A percentile compares a stretch with the other conserved stretches of the same genome.
These are phyloP conservation scores for Adelges cooleyi DNA, from an alignment of 1,140 invertebrate genomes.

Conservation along the genomic window DNA sequence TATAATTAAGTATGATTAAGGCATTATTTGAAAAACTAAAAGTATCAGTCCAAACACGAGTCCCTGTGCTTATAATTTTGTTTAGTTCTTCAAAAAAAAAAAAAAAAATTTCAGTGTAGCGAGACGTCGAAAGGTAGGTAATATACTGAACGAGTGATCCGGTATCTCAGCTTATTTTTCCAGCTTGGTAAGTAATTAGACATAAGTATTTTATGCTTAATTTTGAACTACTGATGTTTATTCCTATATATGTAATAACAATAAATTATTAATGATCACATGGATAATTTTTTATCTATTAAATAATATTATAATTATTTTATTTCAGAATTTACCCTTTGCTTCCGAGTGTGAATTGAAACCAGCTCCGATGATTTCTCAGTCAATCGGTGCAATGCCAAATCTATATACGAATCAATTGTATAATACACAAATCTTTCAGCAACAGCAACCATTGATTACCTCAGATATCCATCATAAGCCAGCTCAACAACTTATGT, in stretches of 20 bases:
- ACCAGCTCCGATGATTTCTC: slow-evolving; percentile 36
- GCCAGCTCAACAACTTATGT: slow-evolving; percentile 1
- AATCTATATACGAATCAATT: slow-evolving; percentile 9
- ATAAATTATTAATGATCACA: no score
- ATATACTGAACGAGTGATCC: slow-evolving; percentile 27
- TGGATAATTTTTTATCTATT: no score
- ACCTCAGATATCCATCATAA: slow-evolving; percentile 2
- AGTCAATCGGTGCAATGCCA: not conserved
- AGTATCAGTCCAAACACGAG: slow-evolving; percentile 19
- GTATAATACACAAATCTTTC: not conserved
- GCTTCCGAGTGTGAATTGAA: slow-evolving; percentile 55
- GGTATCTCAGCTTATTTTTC: not conserved
- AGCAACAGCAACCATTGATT: slow-evolving; percentile 3
- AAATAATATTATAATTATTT: slow-evolving; percentile 31
- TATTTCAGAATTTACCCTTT: slow-evolving; percentile 49
- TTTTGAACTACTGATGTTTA: no score
- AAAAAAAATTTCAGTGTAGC: slow-evolving; percentile 11
- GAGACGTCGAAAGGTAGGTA: slow-evolving; percentile 23
- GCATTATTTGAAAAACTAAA: not conserved
- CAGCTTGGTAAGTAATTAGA: slow-evolving; percentile 22
- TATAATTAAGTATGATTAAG: slow-evolving; percentile 8
- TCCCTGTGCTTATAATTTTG: slow-evolving; percentile 25
- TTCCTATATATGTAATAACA: no score
- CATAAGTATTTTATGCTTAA: no score
- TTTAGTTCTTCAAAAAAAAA: slow-evolving; percentile 24